These are phyloP conservation scores for Neotragus pygmaeus DNA, from an alignment of 2,113 vertebrate species.

Conservation along the genomic window DNA sequence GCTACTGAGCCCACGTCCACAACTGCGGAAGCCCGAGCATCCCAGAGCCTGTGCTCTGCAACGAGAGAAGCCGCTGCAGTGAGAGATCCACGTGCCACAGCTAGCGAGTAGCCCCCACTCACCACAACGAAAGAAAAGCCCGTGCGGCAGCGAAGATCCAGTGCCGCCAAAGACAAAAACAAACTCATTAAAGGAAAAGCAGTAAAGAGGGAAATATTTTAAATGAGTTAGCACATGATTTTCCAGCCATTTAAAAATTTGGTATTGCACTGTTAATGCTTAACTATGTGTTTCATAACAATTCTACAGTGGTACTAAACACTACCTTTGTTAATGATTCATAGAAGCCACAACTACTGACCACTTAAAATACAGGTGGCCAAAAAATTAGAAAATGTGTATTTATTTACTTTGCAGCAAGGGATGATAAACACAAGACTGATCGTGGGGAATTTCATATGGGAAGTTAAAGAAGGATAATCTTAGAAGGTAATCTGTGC, in stretches of 20 bases:
- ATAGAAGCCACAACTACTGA: not conserved
- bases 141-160: rapidly evolving
- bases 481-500: not conserved
- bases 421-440: not conserved
- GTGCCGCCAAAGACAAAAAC: not conserved
- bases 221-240: not conserved
- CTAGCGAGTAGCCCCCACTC: not conserved
- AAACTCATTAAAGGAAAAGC: not conserved
- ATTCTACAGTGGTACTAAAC: not conserved
- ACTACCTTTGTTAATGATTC: not conserved
- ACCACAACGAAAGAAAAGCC: not conserved
- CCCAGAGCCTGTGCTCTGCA: not conserved
- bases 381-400: not conserved
- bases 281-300: not conserved
- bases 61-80: rapidly evolving
- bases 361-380: not conserved
- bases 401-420: not conserved
- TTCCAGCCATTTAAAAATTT: constrained; percentile 10
- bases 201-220: not conserved
- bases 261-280: not conserved
- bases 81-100: rapidly evolving
- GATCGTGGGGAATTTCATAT: not conserved
- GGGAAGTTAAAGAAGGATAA: not conserved
- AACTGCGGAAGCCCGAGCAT: rapidly evolving
- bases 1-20: not conserved